Base-by-base conservation (phyloP, 1,140 invertebrate genomes). In the Venustaconcha ellipsiformis region DNA sequence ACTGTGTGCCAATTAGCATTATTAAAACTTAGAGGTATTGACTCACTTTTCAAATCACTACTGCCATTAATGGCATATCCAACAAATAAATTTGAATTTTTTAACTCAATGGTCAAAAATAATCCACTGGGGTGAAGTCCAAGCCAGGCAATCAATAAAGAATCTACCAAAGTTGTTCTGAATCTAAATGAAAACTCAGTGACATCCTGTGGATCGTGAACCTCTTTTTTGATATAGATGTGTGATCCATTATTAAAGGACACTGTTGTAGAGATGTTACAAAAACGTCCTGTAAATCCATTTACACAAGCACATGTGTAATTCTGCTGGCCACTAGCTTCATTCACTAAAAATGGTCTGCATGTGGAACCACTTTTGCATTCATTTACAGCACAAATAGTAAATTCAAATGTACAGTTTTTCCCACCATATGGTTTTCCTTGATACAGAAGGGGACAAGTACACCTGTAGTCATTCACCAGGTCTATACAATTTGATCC, bases 231-330 rank as follows among this genome's bases (percentile, higher is more conserved):
- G 4, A 37, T 37, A 37, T 37, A 37, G 37, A 37, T 37, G 37
- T 37, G 37, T 37, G 37, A 37, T 17, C 71, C 67, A 92, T 92
- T 94, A 78, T 93, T 93, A 81, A 98, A 92, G 1, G 96, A 97
- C 92, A 97, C 94, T 0, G 96, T 97, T 2, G 96, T 98, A 23
- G 94, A 95, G 6, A 92, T 92, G 26, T 96, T 94, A 91, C 97
- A 99, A 75, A 95, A 93, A 78, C 94, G 94, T 0, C 97, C 97
- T 0, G 94, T 95, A 85, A 94, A 99, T 0, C 97, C 97, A 84
- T 95, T 95, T 0, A 94, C 93, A 89, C 97, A 99, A 80, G 96
- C 17, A 70, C 88, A 89, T 14, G 30, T 66, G 72, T 86, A 88
- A 59, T 76, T 71, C 65, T 87, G 83, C 0, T 70, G 1, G 17